Conservation (phyloP, 2,888 invertebrate genomes). For the Megastigmus dorsalis region DNA sequence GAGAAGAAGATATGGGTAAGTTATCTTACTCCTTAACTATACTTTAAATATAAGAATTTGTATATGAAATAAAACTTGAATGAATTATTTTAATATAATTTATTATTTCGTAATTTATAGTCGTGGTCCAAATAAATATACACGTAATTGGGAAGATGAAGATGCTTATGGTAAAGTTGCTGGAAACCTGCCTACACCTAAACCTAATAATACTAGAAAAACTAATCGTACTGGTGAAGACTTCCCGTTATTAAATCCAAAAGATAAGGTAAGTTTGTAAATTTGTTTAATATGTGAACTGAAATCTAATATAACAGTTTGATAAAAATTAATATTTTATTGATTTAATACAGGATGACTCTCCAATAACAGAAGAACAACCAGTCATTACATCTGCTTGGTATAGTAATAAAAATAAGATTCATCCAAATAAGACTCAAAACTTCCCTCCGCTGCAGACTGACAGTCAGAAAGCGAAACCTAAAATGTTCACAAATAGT, state of each 20-base stretch:
- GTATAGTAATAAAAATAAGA: slow-evolving; percentile 72
- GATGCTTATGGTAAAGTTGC: slow-evolving; percentile 85
- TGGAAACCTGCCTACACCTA: slow-evolving; percentile 62
- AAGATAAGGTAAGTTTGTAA: slow-evolving; percentile 61
- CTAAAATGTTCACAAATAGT: slow-evolving; percentile 57
- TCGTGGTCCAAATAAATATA: slow-evolving; percentile 93
- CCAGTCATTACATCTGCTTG: slow-evolving; percentile 72
- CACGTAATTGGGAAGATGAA: slow-evolving; percentile 94
- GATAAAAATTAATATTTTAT: slow-evolving; percentile 6
- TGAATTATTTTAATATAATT: neutral
- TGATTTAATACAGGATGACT: slow-evolving; percentile 59
- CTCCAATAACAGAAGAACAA: slow-evolving; percentile 63
- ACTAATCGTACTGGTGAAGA: slow-evolving; percentile 75
- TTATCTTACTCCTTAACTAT: neutral
- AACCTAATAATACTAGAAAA: slow-evolving; percentile 66
- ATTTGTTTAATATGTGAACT: neutral
- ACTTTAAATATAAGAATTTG: neutral
- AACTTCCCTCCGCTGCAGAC: slow-evolving; percentile 70
- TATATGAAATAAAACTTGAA: neutral
- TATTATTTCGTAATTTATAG: slow-evolving; percentile 73
- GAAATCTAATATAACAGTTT: neutral
- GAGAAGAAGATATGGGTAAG: slow-evolving; percentile 89
- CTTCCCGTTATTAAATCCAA: slow-evolving; percentile 76
- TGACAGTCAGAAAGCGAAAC: slow-evolving; percentile 65
- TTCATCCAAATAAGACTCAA: slow-evolving; percentile 59